Percentiles rank a stretch among this genome's conserved stretches.
Evolutionary conservation across 2,888 invertebrate species (phyloP).

Genomic region (Idaea straminata): DNA sequence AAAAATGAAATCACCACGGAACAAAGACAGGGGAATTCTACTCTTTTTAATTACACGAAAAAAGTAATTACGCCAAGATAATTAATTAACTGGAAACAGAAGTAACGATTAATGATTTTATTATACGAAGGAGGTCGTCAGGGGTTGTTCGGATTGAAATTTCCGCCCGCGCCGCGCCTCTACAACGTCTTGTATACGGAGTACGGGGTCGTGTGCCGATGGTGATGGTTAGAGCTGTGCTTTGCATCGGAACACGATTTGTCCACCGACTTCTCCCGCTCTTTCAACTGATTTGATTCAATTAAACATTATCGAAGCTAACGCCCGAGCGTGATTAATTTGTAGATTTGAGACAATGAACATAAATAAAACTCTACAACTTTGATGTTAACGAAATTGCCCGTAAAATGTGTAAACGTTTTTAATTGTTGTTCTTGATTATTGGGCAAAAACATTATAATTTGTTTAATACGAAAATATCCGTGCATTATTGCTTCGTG

Average conservation of each 20-base stretch:
- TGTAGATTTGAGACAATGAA: conserved; percentile 31
- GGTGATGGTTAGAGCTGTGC: conserved; percentile 37
- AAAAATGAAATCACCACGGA: conserved; percentile 79
- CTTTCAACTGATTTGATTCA: conserved; percentile 66
- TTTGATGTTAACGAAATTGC: conserved; percentile 22
- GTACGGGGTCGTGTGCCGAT: conserved; percentile 45
- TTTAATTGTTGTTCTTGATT: conserved; percentile 3
- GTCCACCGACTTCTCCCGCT: conserved; percentile 48
- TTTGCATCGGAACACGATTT: conserved; percentile 66
- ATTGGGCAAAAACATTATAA: conserved; percentile 3
- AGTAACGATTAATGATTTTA: conserved; percentile 81
- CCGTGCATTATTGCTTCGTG: neutral
- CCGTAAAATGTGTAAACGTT: conserved; percentile 19
- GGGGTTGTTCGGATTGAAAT: conserved; percentile 69
- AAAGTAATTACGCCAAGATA: conserved; percentile 80
- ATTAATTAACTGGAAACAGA: conserved; percentile 80
- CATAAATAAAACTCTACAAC: conserved; percentile 20
- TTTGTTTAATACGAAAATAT: conserved; percentile 2
- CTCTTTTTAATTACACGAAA: conserved; percentile 81
- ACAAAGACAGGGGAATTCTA: conserved; percentile 80
- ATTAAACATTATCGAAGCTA: conserved; percentile 53
- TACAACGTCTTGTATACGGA: conserved; percentile 20
- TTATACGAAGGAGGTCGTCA: conserved; percentile 76
- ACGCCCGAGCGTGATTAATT: conserved; percentile 41
- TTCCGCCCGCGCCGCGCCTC: conserved; percentile 43